phyloP scores from a whole-genome alignment of 2,113 vertebrate species.

The Excalfactoria chinensis region DNA sequence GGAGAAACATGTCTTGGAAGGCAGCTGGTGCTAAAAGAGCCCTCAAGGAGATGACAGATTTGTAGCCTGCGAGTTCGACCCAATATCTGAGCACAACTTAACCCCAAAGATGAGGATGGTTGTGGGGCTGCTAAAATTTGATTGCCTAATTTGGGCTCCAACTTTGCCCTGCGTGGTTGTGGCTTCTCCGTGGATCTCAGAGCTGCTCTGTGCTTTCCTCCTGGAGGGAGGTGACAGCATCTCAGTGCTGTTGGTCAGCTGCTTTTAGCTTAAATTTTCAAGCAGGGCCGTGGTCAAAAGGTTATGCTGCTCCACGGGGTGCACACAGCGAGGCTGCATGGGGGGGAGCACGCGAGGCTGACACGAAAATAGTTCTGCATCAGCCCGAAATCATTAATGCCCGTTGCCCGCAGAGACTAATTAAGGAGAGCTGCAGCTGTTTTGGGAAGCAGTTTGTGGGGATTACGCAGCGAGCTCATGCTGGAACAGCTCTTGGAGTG shows the following conservation, averaged over 20 bases:
- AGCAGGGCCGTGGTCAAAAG: not conserved
- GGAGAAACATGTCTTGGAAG: conserved; percentile 34
- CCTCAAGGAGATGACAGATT: not conserved
- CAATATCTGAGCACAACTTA: fast-evolving
- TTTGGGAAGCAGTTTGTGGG: conserved; percentile 54
- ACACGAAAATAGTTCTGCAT: not conserved
- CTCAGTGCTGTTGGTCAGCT: not conserved
- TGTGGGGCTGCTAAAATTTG: not conserved
- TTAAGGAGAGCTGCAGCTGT: conserved; percentile 69
- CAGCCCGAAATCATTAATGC: conserved; percentile 46
- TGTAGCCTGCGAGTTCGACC: fast-evolving
- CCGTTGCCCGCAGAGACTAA: conserved; percentile 50
- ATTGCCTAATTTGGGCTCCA: not conserved
- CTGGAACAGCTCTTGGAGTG: conserved; percentile 23
- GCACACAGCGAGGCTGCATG: fast-evolving
- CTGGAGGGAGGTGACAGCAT: not conserved
- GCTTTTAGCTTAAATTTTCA: not conserved
- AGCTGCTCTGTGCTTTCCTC: not conserved
- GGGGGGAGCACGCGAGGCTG: not conserved
- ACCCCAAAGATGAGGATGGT: not conserved
- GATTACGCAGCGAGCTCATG: not conserved
- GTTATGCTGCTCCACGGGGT: not conserved
- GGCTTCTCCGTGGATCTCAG: not conserved
- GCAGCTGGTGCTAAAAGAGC: conserved; percentile 39
- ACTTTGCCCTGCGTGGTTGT: not conserved